phyloP scores from a whole-genome alignment of 2,113 vertebrate genomes.

The Cnemophilus loriae region DNA sequence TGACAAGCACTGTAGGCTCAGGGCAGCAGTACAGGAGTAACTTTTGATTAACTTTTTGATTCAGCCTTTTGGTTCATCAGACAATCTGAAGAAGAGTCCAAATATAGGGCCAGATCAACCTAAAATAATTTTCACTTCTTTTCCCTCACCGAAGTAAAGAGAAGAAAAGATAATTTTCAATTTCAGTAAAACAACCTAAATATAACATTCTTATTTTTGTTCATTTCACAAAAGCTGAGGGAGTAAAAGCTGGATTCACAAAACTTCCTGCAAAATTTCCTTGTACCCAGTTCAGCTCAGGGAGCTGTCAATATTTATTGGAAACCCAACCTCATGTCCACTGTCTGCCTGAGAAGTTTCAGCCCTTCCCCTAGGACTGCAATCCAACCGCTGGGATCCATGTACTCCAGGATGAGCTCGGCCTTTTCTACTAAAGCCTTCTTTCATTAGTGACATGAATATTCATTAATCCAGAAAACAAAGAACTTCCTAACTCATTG shows the following conservation, averaged over 20 bases:
- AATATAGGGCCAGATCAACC: not conserved
- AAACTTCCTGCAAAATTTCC: not conserved
- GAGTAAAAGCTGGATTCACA: not conserved
- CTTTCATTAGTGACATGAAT: not conserved
- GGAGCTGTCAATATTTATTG: not conserved
- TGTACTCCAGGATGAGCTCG: not conserved
- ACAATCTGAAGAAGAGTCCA: not conserved
- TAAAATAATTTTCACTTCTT: not conserved
- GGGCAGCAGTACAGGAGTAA: not conserved
- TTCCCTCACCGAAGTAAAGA: not conserved
- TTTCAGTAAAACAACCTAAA: not conserved
- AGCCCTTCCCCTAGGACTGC: not conserved
- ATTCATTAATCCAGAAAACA: not conserved
- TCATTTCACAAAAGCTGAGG: not conserved
- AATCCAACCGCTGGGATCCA: rapidly evolving
- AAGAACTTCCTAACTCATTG: not conserved
- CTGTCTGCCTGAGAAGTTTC: not conserved
- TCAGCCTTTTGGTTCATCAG: not conserved
- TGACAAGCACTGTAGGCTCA: not conserved
- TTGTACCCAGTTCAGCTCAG: not conserved
- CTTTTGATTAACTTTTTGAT: not conserved
- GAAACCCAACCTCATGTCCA: not conserved
- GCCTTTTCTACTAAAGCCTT: not conserved
- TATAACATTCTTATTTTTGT: not conserved
- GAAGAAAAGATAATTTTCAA: not conserved